Base-by-base conservation (phyloP, 1,140 invertebrate species). In the Wiebesia pumilae region DNA sequence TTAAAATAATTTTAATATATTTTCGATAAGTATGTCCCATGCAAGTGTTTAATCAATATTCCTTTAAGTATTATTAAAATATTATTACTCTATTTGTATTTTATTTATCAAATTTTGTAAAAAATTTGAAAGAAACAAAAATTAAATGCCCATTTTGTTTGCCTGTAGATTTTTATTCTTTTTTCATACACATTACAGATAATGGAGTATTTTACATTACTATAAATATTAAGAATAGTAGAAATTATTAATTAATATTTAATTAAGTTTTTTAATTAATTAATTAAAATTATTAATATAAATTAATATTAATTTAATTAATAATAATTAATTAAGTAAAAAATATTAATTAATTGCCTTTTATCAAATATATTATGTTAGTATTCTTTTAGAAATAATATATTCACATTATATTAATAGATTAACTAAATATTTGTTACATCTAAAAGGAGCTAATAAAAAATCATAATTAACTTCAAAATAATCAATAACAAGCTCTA, bases 321-420 rank as follows among this genome's bases (percentile, higher is more conserved):
- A n/a, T n/a, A n/a, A n/a, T n/a, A n/a, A n/a, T n/a, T n/a, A n/a
- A n/a, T n/a, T n/a, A n/a, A n/a, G n/a, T 62, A 4, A 27, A 62
- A 24, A 7, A 40, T 16, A 65, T 40, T 27, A 35, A 67, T 81
- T 65, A 38, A 65, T n/a, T 43, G 54, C 51, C 33, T 27, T 62
- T 47, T 47, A 62, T 81, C 4, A 54, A 40, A n/a, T 43, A 69
- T 62, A 58, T 38, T 16, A 27, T 75, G n/a, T 75, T 75, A 43
- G 38, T 75, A 75, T 14, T 71, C 7, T 71, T 71, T 71, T 71
- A 3, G 14, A 2, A 71, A 71, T 40, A 24, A 38, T 71, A 71
- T 71, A 71, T 71, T 71, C 69, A 71, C 69, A 71, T 7, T 9
- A 38, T 40, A 71, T 71, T 71, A 69, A 35, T 71, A 71, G 4